These are phyloP conservation scores for Pterois miles DNA, from an alignment of 2,797 vertebrate genomes.

Conservation along the genomic window DNA sequence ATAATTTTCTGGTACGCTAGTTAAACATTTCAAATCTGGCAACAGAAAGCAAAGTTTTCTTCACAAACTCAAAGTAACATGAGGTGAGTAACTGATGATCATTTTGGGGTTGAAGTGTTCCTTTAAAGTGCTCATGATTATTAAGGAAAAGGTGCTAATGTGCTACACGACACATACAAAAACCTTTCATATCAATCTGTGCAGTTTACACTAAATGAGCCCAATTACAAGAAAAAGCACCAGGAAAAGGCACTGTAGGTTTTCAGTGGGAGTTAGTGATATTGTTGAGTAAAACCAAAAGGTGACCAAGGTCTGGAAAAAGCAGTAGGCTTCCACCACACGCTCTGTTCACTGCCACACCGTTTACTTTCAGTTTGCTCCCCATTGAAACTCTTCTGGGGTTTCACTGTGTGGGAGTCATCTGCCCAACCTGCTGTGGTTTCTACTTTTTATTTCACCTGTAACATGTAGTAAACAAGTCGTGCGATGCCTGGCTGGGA, in stretches of 20 bases:
- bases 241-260: constrained; percentile 56
- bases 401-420: constrained; percentile 72
- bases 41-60: background rate
- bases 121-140: background rate
- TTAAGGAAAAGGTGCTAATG: background rate
- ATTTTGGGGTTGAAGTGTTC: background rate
- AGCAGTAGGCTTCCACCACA: constrained; percentile 61
- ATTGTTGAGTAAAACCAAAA: constrained; percentile 79
- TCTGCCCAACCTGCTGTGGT: constrained; percentile 50
- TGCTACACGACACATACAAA: background rate
- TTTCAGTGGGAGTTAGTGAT: constrained; percentile 65
- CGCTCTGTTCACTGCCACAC: constrained; percentile 5
- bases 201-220: constrained; percentile 81
- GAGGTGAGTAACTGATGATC: background rate
- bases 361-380: constrained; percentile 68
- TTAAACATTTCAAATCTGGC: no score
- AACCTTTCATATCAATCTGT: constrained; percentile 48
- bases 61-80: background rate
- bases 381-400: constrained; percentile 66
- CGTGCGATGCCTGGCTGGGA: background rate
- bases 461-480: constrained; percentile 30
- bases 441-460: constrained; percentile 7
- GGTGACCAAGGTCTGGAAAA: constrained; percentile 76
- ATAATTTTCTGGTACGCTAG: no score
- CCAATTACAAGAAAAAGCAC: constrained; percentile 84